A percentile compares a stretch with the other conserved stretches of the same genome.
Evolutionary conservation across 2,888 invertebrate species (phyloP).

Genomic region (Alentia gelatinosa): DNA sequence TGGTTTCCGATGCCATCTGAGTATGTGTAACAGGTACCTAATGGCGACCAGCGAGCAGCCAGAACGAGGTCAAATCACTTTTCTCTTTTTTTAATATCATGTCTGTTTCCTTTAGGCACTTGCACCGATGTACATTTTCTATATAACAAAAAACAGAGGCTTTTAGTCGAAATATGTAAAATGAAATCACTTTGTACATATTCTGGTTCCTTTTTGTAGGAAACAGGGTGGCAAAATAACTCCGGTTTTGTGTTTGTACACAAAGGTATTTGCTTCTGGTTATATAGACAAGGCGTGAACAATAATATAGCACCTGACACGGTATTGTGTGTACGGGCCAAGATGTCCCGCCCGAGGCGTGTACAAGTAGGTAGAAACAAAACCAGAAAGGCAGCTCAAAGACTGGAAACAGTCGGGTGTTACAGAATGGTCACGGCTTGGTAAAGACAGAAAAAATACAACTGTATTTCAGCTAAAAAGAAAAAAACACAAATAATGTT

Average conservation of each 20-base stretch:
- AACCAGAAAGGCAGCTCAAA: slow-evolving; percentile 30
- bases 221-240: background rate
- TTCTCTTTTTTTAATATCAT: background rate
- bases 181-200: background rate
- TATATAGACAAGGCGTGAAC: background rate
- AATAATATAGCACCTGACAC: background rate
- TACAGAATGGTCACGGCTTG: background rate
- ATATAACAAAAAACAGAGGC: background rate
- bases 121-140: background rate
- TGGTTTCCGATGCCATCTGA: background rate
- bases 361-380: background rate
- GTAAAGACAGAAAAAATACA: background rate
- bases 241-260: background rate
- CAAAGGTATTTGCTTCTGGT: background rate
- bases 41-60: background rate
- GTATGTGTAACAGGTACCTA: background rate
- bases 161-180: background rate
- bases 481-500: too few relatives aligned
- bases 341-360: background rate
- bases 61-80: background rate
- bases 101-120: background rate
- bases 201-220: background rate
- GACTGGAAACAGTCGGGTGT: background rate
- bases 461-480: too few relatives aligned
- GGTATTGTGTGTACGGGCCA: background rate